Base-by-base conservation (phyloP, 2,113 vertebrate genomes). In the Tamias sibiricus region DNA sequence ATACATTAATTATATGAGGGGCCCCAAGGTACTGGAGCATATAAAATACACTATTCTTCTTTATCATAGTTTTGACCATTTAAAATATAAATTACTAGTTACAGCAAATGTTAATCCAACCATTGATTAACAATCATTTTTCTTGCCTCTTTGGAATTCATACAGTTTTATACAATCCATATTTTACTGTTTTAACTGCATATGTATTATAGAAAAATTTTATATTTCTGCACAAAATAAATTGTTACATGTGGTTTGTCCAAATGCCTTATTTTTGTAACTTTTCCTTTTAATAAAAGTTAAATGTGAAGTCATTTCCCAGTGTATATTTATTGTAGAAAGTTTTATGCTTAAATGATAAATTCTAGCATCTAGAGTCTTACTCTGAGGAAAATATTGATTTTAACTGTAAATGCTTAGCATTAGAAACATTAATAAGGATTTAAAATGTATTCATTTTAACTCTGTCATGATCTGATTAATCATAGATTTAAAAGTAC, bases 371-470 rank as follows among this genome's bases (percentile, higher is more conserved):
- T 84, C 19, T 87, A 85, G 26, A 52, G 8, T 91, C 44, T 94
- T 85, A 95, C 52, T 81, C 59, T 54, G 71, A 86, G 79, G 76
- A 97, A 96, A 97, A 74, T 89, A 95, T 59, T 93, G 62, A 94
- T 96, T 95, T 91, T 91, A 92, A 83, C 40, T 91, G 54, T 90
- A 97, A 97, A 90, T 79, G 6, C 62, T 94, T 92, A 92, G 74
- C 68, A 81, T 88, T 81, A 54, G 44, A 92, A 90, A 42, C 37
- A 87, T 69, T 96, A 93, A 95, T 80, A 95, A 57, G 49, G 28
- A 49, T 44, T 96, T 89, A 87, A 96, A 93, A 77, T 88, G 0
- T 75, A 87, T 92, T 91, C 80, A 42, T 88, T 79, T 94, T 76
- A 81, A 62, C 40, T 94, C 54, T 90, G 32, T 62, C 69, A 94